phyloP scores from a whole-genome alignment of 2,113 vertebrate species.

The Tachysurus fulvidraco region DNA sequence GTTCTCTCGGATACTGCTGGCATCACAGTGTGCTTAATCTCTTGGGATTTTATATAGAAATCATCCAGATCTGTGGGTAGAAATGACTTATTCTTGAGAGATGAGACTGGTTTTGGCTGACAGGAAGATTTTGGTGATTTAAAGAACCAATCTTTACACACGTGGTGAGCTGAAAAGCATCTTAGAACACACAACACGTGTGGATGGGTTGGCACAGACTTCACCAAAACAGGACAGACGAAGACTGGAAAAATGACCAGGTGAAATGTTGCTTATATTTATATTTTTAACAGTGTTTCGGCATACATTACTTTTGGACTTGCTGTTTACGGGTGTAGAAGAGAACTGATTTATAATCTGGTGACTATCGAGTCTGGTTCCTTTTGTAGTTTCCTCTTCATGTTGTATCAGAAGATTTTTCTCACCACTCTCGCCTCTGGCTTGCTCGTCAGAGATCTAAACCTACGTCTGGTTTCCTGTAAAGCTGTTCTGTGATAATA shows the following conservation, averaged over 20 bases:
- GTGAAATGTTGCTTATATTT: no score
- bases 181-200: neutral
- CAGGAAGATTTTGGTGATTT: neutral
- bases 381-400: neutral
- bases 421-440: neutral
- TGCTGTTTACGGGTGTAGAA: neutral
- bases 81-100: neutral
- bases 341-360: neutral
- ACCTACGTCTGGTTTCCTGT: constrained; percentile 1
- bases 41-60: neutral
- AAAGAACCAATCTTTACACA: neutral
- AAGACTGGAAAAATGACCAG: neutral
- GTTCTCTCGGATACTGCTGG: neutral
- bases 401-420: neutral
- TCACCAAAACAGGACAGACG: neutral
- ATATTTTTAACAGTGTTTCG: neutral
- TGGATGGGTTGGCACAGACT: neutral
- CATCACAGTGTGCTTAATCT: neutral
- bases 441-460: neutral
- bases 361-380: neutral
- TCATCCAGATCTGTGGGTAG: neutral
- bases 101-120: neutral
- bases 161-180: neutral
- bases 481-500: neutral
- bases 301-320: neutral